phyloP scores from a whole-genome alignment of 1,140 invertebrate genomes.

The Grapholita molesta region DNA sequence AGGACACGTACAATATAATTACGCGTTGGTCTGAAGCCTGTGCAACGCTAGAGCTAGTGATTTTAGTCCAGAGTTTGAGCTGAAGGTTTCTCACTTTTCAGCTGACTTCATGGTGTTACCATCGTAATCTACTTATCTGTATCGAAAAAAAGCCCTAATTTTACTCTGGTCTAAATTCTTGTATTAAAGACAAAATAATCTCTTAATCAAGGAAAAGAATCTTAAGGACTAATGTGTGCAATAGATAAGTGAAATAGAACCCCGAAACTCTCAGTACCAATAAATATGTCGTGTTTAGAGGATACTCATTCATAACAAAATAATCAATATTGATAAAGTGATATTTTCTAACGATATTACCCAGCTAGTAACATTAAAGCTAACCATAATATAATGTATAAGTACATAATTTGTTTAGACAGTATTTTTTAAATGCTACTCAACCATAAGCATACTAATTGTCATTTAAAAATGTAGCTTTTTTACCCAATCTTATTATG shows the following conservation, averaged over 20 bases:
- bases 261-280: conserved; percentile 29
- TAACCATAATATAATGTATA: conserved; percentile 36
- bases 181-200: conserved; percentile 1
- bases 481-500: conserved; percentile 60
- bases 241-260: conserved; percentile 6
- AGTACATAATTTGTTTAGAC: conserved; percentile 55
- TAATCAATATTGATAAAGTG: conserved; percentile 67
- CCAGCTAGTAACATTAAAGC: conserved; percentile 36
- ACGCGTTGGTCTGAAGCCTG: background rate
- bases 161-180: background rate
- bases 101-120: background rate
- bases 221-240: conserved; percentile 4
- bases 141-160: too few relatives aligned
- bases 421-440: conserved; percentile 62
- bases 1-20: background rate
- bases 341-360: conserved; percentile 70
- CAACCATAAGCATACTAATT: conserved; percentile 43
- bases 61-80: background rate
- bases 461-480: conserved; percentile 58
- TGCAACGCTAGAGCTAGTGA: background rate
- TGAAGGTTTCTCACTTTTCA: background rate
- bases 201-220: conserved; percentile 9
- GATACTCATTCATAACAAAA: conserved; percentile 5
- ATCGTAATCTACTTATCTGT: background rate
- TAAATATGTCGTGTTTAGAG: conserved; percentile 22